A percentile compares a stretch with the other conserved stretches of the same genome.
Conservation (phyloP, 2,113 vertebrate genomes). For the Malurus melanocephalus region DNA sequence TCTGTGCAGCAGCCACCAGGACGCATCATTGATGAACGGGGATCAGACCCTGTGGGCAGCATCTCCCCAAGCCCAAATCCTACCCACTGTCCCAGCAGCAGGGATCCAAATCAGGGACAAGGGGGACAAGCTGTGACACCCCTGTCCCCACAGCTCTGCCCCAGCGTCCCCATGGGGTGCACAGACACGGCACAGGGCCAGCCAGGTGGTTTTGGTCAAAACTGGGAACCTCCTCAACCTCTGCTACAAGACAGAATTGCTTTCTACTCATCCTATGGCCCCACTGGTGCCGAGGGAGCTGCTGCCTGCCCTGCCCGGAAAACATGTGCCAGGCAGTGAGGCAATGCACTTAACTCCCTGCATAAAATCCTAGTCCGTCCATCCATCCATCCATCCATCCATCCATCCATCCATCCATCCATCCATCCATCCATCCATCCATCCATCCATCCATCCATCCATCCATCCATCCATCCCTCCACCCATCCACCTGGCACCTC, state of each 20-base stretch:
- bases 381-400: neutral
- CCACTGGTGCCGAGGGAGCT: neutral
- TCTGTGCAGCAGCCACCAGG: rapidly evolving
- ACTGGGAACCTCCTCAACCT: neutral
- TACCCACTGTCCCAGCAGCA: rapidly evolving
- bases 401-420: neutral
- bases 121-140: neutral
- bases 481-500: too few relatives aligned
- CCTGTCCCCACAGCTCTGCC: neutral
- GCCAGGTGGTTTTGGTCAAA: neutral
- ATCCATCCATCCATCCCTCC: too few relatives aligned
- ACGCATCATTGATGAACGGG: rapidly evolving
- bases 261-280: rapidly evolving
- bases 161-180: rapidly evolving
- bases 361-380: neutral
- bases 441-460: neutral
- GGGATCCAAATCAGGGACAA: rapidly evolving
- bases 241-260: neutral
- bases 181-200: neutral
- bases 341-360: rapidly evolving
- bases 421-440: too few relatives aligned
- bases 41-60: neutral
- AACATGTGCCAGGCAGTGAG: neutral
- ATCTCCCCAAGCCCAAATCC: neutral
- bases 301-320: neutral